Base-by-base conservation (phyloP, 2,888 invertebrate species). In the Andrena flavipes region DNA sequence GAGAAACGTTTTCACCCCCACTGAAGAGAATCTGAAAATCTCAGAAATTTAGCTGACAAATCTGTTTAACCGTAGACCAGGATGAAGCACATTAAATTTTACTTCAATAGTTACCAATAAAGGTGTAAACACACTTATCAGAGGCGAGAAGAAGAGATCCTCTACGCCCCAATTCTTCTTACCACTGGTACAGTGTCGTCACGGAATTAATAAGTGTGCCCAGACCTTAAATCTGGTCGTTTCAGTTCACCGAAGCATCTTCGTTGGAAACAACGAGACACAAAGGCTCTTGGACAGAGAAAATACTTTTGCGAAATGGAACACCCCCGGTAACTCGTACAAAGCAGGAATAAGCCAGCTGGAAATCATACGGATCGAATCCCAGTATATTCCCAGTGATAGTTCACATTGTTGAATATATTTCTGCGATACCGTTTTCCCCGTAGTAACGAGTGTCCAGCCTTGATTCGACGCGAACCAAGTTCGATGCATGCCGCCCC, bases 361-460 rank as follows among this genome's bases (percentile, higher is more conserved):
- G 13, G 10, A 10, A 56, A 20, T 56, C 54, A 26, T 23, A 13
- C 23, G 26, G 51, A 13, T 42, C 3, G 4, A 20, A 51, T n/a
- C 35, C 6, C 7, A 23, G 16, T 35, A 16, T 29, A 20, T 59
- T 26, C 5, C 29, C 26, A 48, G 5, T 4, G 13, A n/a, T 26
- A 35, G 20, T 23, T 23, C 56, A 8, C 26, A 20, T 5, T 6
- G 16, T 6, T 26, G 42, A 13, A 48, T 71, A 60, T 49, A 30
- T 30, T 30, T n/a, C 30, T 13, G 7, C 49, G 56, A 62, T 70
- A 71, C 74, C 71, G 10, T n/a, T 64, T 60, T 56, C 54, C 65
- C 63, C 30, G 13, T 23, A 48, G 70, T 79, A 84, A 85, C 68
- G 78, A 84, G 82, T 65, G 59, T 72, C 71, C 60, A 59, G 65